A percentile compares a stretch with the other conserved stretches of the same genome.
Conservation (phyloP, 2,888 invertebrate genomes). For the Pachliopta kotzebuea region DNA sequence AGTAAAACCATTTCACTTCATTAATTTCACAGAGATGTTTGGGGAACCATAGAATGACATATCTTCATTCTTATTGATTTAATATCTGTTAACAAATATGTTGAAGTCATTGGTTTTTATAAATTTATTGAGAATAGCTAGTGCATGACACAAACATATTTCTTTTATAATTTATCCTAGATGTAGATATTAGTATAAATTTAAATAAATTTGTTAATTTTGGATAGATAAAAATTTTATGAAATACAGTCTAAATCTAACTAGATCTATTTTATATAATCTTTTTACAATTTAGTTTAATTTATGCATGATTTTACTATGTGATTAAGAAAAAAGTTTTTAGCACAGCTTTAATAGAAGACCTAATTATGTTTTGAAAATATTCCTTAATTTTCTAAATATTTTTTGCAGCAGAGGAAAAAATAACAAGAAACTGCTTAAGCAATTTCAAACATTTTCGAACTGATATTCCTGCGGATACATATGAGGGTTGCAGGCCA, state of each 20-base stretch:
- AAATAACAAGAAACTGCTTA: slow-evolving; percentile 92
- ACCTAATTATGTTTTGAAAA: background rate
- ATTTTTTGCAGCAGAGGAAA: slow-evolving; percentile 82
- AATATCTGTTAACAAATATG: too few species aligned
- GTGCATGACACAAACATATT: too few species aligned
- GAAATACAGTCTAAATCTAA: too few species aligned
- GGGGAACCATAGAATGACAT: too few species aligned
- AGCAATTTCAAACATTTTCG: slow-evolving; percentile 88
- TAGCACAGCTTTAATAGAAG: background rate
- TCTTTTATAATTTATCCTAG: too few species aligned
- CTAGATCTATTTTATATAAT: background rate
- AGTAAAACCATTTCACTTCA: too few species aligned
- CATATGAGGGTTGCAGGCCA: slow-evolving; percentile 93
- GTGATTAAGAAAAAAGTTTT: background rate
- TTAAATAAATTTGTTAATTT: background rate
- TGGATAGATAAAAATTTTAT: background rate
- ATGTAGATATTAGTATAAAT: too few species aligned
- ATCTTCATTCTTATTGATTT: too few species aligned
- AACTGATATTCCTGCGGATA: slow-evolving; percentile 94
- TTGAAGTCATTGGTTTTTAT: too few species aligned
- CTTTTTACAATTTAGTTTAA: background rate
- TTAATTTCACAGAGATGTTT: too few species aligned
- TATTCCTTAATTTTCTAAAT: background rate
- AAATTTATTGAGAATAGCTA: too few species aligned
- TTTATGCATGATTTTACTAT: background rate